Evolutionary conservation across 2,113 vertebrate genomes (phyloP).

Genomic region (Hippocampus comes): DNA sequence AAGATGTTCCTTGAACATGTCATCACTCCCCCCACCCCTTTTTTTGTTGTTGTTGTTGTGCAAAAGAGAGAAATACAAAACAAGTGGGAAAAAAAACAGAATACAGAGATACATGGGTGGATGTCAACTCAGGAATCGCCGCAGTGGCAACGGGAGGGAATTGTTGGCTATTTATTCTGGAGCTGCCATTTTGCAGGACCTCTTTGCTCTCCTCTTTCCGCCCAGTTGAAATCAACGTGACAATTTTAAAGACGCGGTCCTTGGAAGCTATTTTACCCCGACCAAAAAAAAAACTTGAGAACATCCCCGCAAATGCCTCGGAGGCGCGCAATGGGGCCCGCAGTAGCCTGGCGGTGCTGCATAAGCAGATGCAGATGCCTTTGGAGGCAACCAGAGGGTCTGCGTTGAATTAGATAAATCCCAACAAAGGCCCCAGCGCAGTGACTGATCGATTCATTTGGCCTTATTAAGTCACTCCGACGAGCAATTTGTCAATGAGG

Average conservation of each 20-base stretch:
- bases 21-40: no score
- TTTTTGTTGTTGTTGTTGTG: no score
- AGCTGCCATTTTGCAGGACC: no score
- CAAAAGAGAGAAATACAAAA: no score
- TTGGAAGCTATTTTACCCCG: not conserved
- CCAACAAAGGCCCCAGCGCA: slow-evolving; percentile 40
- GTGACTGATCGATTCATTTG: slow-evolving; percentile 70
- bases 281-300: not conserved
- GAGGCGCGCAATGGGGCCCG: not conserved
- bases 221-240: not conserved
- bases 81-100: no score
- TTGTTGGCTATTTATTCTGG: no score
- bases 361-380: slow-evolving; percentile 68
- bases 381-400: slow-evolving; percentile 40
- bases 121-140: no score
- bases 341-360: slow-evolving; percentile 57
- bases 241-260: not conserved
- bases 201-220: not conserved
- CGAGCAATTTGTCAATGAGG: slow-evolving; percentile 58
- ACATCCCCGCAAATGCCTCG: not conserved
- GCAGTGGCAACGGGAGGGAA: no score
- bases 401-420: slow-evolving; percentile 63
- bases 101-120: no score
- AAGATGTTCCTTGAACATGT: no score
- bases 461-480: slow-evolving; percentile 62